phyloP scores from a whole-genome alignment of 1,140 invertebrate genomes.

The Apolygus lucorum region DNA sequence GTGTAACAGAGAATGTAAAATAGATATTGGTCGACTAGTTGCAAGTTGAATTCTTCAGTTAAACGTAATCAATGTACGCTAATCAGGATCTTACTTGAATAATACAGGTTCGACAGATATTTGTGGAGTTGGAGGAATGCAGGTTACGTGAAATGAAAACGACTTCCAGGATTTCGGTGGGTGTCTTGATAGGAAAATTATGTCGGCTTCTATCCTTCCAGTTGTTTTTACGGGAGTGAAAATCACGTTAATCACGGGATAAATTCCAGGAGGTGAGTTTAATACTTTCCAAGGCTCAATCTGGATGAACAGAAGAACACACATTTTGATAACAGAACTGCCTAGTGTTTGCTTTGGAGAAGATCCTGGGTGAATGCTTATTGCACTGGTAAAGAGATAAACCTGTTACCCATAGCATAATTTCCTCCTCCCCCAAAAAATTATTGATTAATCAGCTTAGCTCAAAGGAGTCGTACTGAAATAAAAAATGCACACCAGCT shows the following conservation, averaged over 20 bases:
- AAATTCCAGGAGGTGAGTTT: neutral
- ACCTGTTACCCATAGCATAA: too few relatives aligned
- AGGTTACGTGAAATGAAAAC: slow-evolving; percentile 18
- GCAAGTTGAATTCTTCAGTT: neutral
- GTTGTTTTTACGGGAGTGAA: neutral
- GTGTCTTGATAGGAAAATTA: slow-evolving; percentile 6
- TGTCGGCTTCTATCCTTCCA: slow-evolving; percentile 8
- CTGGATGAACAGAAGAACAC: neutral
- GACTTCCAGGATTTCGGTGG: slow-evolving; percentile 1
- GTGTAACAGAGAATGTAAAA: neutral
- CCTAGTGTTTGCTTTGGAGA: too few relatives aligned
- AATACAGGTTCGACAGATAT: slow-evolving; percentile 7
- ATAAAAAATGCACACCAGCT: too few relatives aligned
- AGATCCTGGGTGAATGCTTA: too few relatives aligned
- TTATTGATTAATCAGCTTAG: too few relatives aligned
- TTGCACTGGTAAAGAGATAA: too few relatives aligned
- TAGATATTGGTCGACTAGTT: too few relatives aligned
- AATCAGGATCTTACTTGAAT: slow-evolving; percentile 7
- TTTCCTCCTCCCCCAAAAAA: too few relatives aligned
- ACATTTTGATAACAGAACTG: neutral
- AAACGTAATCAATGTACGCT: neutral
- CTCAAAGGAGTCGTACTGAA: too few relatives aligned
- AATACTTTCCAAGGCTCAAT: neutral
- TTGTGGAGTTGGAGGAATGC: neutral
- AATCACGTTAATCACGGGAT: neutral